A percentile compares a stretch with the other conserved stretches of the same genome.
phyloP scores from a whole-genome alignment of 1,140 invertebrate species.

The Magallana gigas region DNA sequence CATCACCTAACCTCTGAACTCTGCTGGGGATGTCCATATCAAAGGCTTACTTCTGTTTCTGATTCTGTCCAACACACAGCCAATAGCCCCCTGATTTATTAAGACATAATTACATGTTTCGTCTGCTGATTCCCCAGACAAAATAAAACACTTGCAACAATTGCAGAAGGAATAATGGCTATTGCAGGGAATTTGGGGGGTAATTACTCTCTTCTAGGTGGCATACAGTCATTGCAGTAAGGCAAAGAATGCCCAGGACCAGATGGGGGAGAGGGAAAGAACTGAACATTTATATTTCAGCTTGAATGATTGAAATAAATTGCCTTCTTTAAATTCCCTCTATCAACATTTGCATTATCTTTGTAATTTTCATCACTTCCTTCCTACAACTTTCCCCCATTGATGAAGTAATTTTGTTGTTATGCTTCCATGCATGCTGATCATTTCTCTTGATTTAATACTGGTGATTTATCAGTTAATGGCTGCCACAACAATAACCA shows the following conservation, averaged over 20 bases:
- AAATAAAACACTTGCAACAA: constrained; percentile 34
- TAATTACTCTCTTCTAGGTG: background rate
- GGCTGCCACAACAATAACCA: constrained; percentile 17
- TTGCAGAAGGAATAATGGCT: constrained; percentile 23
- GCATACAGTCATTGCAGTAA: background rate
- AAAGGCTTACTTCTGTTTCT: constrained; percentile 5
- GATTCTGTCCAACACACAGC: constrained; percentile 16
- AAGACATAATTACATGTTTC: constrained; percentile 34
- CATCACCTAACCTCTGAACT: background rate
- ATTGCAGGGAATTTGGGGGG: constrained; percentile 28
- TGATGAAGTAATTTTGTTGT: constrained; percentile 36
- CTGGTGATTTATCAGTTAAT: constrained; percentile 28
- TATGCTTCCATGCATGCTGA: constrained; percentile 31
- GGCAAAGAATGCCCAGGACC: background rate
- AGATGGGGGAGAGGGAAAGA: constrained; percentile 5
- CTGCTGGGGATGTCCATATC: constrained; percentile 17
- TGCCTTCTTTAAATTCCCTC: constrained; percentile 28
- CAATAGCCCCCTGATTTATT: constrained; percentile 25
- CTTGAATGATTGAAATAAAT: constrained; percentile 33
- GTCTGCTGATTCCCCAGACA: constrained; percentile 19
- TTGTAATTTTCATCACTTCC: constrained; percentile 36
- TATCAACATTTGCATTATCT: constrained; percentile 29
- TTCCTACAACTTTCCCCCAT: constrained; percentile 30
- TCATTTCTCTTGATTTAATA: constrained; percentile 19
- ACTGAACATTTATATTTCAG: constrained; percentile 35